Conservation (phyloP, 2,113 vertebrate species). For the Pao palembangensis region DNA sequence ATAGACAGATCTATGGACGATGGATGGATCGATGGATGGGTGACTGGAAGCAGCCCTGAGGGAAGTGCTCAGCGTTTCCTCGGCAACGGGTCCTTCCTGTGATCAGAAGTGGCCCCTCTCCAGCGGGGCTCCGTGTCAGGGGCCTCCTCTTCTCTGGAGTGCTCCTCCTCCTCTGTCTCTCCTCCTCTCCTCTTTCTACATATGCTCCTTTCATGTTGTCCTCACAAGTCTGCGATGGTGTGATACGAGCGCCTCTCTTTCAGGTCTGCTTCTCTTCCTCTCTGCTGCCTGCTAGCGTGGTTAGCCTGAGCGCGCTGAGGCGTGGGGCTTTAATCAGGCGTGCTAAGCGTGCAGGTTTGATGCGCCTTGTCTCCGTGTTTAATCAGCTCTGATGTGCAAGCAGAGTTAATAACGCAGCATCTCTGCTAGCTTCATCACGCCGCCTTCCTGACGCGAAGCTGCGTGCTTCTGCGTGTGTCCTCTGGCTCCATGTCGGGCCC, state of each 20-base stretch:
- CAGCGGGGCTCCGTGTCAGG: slow-evolving; percentile 62
- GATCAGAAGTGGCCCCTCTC: slow-evolving; percentile 69
- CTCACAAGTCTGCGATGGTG: slow-evolving; percentile 54
- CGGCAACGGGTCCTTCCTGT: slow-evolving; percentile 54
- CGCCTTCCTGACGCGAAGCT: too few relatives aligned
- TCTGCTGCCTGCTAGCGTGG: slow-evolving; percentile 34
- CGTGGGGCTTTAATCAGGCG: slow-evolving; percentile 72
- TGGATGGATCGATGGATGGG: too few relatives aligned
- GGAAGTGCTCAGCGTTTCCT: slow-evolving; percentile 1
- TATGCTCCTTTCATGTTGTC: slow-evolving; percentile 60
- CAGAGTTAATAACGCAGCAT: slow-evolving; percentile 77
- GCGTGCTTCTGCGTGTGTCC: too few relatives aligned
- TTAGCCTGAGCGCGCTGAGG: slow-evolving; percentile 63
- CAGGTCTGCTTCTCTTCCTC: neutral
- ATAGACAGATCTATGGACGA: too few relatives aligned
- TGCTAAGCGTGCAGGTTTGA: slow-evolving; percentile 73
- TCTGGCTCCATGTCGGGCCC: too few relatives aligned
- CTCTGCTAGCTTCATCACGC: too few relatives aligned
- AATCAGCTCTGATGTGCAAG: slow-evolving; percentile 80
- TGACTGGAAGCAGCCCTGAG: neutral
- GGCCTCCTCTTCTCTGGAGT: slow-evolving; percentile 40
- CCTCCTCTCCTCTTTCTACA: slow-evolving; percentile 52
- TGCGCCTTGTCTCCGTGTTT: slow-evolving; percentile 77
- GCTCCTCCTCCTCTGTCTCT: slow-evolving; percentile 29
- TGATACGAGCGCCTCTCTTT: slow-evolving; percentile 44